Conservation (phyloP, 1,140 invertebrate species). For the Dendrolimus kikuchii region DNA sequence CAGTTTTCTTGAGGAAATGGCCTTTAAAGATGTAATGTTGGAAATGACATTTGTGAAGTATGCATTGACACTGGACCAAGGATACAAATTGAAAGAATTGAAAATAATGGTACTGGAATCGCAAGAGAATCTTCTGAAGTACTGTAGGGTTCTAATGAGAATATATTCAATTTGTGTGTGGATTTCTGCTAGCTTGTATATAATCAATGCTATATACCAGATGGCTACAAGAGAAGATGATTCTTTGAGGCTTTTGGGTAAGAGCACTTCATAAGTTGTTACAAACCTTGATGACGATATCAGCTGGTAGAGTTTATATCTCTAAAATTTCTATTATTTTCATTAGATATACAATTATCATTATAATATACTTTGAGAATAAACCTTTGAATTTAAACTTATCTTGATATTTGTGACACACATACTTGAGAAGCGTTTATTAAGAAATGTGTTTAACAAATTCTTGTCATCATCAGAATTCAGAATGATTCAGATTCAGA, state of each 20-base stretch:
- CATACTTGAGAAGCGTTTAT: no score
- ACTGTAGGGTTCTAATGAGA: constrained; percentile 37
- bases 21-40: constrained; percentile 37
- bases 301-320: no score
- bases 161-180: constrained; percentile 37
- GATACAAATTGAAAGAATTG: constrained; percentile 32
- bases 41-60: constrained; percentile 47
- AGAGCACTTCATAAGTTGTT: constrained; percentile 5
- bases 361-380: no score
- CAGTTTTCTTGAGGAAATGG: constrained; percentile 41
- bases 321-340: no score
- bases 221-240: constrained; percentile 41
- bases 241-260: constrained; percentile 43
- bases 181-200: constrained; percentile 39
- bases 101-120: constrained; percentile 38
- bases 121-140: constrained; percentile 39
- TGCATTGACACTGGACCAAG: constrained; percentile 16
- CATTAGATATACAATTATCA: no score
- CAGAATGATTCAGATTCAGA: no score
- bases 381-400: no score
- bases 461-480: no score
- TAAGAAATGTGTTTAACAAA: no score
- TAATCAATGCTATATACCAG: constrained; percentile 45
- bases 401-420: no score
- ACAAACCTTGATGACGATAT: no score